Evolutionary conservation across 2,888 invertebrate genomes (phyloP), one percentile per base, ranked within the genome.

Genomic region (Cantharis rufa): DNA sequence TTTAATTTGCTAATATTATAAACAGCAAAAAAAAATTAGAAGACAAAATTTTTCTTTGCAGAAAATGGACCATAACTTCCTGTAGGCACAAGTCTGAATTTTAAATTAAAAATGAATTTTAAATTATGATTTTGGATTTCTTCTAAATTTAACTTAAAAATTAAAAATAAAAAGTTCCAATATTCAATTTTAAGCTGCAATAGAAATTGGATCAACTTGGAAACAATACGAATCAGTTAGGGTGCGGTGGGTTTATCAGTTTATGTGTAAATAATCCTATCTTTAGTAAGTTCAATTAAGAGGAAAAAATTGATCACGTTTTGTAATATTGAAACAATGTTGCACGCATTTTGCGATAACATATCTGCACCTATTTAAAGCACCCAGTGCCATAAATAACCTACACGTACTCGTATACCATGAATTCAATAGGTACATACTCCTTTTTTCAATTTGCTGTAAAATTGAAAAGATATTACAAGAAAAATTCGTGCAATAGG

Each of bases 271-370:
- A 69, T 69, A 69, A 32, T 32, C 48, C 15, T 32, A 69, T 69
- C 32, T 15, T 11, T 16, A 32, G 13, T 69, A 69, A 48, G 28
- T 15, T 16, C 64, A 28, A 66, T 48, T 72, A 10, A 68, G 61
- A 16, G n/a, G 9, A 24, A 66, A n/a, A 66, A 68, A 72, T 72
- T 61, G 72, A 72, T 72, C 66, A 62, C 28, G 32, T 28, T 48
- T 28, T 15, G 21, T 68, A 66, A 72, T 68, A 72, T 61, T 48
- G 48, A 48, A 18, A 62, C 64, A 66, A 66, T 66, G 64, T 66
- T 21, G 64, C 72, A 72, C 72, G 72, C 72, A 72, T 72, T 66
- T 66, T 66, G 72, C 32, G 72, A 72, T 72, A 72, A 68, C 48
- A 7, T 72, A 72, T 72, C 72, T 72, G 68, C 66, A 68, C 68